Base-by-base conservation (phyloP, 2,888 invertebrate species). In the Busseola fusca region DNA sequence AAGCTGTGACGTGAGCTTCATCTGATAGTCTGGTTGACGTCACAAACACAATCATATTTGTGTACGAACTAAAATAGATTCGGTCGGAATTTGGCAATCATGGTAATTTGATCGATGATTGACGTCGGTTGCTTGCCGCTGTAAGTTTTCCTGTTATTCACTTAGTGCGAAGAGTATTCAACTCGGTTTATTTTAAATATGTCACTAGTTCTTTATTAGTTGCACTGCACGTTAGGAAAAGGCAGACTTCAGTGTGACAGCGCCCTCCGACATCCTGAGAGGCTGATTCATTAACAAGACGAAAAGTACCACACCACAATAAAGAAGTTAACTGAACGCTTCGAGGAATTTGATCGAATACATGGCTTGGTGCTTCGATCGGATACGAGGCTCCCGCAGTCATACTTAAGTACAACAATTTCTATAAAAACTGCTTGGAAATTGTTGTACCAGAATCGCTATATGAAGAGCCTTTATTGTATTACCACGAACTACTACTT, bases 21-120 rank as follows among this genome's bases (percentile, higher is more conserved):
- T 62, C 37, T 57, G 54, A 40, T 52, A 62, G n/a, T 72, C 18
- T 54, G 64, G 25, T 57, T 62, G 77, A 77, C 64, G 64, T 72
- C 72, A 76, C 25, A 12, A 62, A 62, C 30, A 64, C 60, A 52
- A 57, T 62, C 52, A 62, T 76, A 64, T 56, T 62, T 60, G 27
- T 64, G 27, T 50, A 16, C 21, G 30, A 65, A 76, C 50, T 45
- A 56, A 76, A 75, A 71, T 25, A 71, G 60, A 50, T 56, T 12
- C 3, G 40, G 25, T 30, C 54, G 12, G n/a, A 45, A 56, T 56
- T 64, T 54, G 40, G 14, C 14, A 52, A 52, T 52, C 45, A 37
- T 62, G 10, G 27, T 62, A 37, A 54, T 64, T 16, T 50, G 59
- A 60, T 59, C 27, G 58, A 64, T 69, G 27, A n/a, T 60, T 21